phyloP scores from a whole-genome alignment of 2,888 invertebrate genomes.

The Troglohyphantes excavatus region DNA sequence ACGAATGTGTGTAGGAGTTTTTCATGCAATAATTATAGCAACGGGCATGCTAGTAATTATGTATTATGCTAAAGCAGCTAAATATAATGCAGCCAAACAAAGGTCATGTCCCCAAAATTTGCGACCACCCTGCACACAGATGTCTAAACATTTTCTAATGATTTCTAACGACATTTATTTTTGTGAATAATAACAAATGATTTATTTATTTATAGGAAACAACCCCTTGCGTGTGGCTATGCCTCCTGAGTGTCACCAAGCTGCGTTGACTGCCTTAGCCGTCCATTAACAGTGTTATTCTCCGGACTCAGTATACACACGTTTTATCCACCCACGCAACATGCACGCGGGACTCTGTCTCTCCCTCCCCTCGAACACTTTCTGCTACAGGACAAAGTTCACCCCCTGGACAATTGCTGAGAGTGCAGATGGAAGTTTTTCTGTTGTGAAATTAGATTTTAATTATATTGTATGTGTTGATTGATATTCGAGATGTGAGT shows the following conservation, averaged over 20 bases:
- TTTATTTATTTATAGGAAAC: constrained; percentile 41
- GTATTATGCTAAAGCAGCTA: background rate
- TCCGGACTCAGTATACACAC: constrained; percentile 52
- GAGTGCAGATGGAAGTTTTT: constrained; percentile 25
- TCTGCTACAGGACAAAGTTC: background rate
- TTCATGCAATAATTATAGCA: no score
- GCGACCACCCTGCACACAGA: background rate
- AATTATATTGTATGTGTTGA: constrained; percentile 38
- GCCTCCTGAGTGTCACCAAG: constrained; percentile 78
- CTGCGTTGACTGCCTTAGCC: constrained; percentile 70
- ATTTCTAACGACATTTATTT: background rate
- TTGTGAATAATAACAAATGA: no score
- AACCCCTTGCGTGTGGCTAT: constrained; percentile 74
- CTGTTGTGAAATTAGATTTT: constrained; percentile 41
- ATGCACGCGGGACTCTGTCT: background rate
- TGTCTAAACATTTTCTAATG: background rate
- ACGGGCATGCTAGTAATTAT: no score
- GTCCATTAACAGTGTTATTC: constrained; percentile 71
- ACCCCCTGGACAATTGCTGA: constrained; percentile 3
- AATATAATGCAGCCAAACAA: no score
- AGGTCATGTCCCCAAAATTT: no score
- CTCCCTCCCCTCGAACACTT: constrained; percentile 36
- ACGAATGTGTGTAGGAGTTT: no score
- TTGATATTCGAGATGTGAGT: constrained; percentile 48
- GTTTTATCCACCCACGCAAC: constrained; percentile 37